Base-by-base conservation (phyloP, 2,113 vertebrate genomes). In the Eublepharis macularius region DNA sequence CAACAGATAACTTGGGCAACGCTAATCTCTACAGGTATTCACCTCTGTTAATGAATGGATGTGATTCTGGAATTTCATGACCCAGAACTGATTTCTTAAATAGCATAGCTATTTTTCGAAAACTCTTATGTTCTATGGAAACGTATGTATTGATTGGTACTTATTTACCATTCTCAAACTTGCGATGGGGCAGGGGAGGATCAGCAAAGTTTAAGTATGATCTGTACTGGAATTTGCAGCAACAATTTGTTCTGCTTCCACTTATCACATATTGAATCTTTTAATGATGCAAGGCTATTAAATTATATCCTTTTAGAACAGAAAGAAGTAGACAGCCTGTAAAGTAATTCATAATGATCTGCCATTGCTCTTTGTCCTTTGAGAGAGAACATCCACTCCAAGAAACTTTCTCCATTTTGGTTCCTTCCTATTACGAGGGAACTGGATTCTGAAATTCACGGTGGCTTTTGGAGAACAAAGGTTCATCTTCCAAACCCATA, bases 1-100 rank as follows among this genome's bases (percentile, higher is more conserved):
- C 16, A 77, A 51, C 6, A 75, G 54, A 69, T 82, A 87, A 36
- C 77, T 68, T 92, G 70, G 51, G 0, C 0, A 41, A n/a, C 65
- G 19, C 79, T 83, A 76, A 65, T 83, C 81, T 90, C 39, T 85
- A 34, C 73, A n/a, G 63, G 11, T 34, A 26, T 81, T 90, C 12
- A 41, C 11, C 34, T 47, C 80, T 65, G 0, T 68, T 72, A 77
- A 54, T 85, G 49, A 86, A 92, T 81, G 12, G 90, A 63, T 19
- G 49, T 16, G 77, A 76, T 12, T 29, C 11, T 2, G 39, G 34
- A 74, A n/a, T 76, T 86, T 83, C 70, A 85, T 26, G 54, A 41
- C 16, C 74, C 13, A n/a, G 51, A 83, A 16, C 26, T 73, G 4
- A 63, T 73, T 73, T 72, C 57, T 47, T 72, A 72, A 82, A 72